Percentiles rank a stretch among this genome's conserved stretches.
phyloP scores from a whole-genome alignment of 1,140 invertebrate genomes.

The Holotrichia oblita region DNA sequence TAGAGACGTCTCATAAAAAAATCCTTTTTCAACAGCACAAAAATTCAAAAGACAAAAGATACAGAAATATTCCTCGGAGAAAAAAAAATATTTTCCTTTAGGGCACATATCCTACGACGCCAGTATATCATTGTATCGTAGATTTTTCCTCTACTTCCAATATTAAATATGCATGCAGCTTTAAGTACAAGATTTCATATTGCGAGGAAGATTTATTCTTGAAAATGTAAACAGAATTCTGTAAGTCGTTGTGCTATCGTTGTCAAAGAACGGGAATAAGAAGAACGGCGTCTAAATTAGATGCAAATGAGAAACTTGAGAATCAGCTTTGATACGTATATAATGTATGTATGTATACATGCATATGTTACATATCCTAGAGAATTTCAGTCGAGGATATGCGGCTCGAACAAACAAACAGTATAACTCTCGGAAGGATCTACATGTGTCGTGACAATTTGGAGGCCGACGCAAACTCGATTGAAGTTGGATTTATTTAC shows the following conservation, averaged over 20 bases:
- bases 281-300: conserved; percentile 5
- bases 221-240: conserved; percentile 15
- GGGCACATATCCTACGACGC: no score
- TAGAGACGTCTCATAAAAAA: no score
- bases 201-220: neutral
- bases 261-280: conserved; percentile 2
- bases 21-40: no score
- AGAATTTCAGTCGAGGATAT: neutral
- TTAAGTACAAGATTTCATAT: neutral
- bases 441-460: neutral
- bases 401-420: neutral
- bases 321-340: neutral
- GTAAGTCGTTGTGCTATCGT: conserved; percentile 23
- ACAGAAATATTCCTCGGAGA: no score
- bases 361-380: neutral
- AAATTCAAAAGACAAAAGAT: no score
- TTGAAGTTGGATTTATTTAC: neutral
- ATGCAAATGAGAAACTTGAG: conserved; percentile 21
- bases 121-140: no score
- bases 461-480: neutral
- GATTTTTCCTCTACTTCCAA: no score
- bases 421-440: neutral
- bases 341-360: conserved; percentile 34
- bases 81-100: no score
- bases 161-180: neutral